phyloP scores from a whole-genome alignment of 2,888 invertebrate species.

The Sisyra terminalis region DNA sequence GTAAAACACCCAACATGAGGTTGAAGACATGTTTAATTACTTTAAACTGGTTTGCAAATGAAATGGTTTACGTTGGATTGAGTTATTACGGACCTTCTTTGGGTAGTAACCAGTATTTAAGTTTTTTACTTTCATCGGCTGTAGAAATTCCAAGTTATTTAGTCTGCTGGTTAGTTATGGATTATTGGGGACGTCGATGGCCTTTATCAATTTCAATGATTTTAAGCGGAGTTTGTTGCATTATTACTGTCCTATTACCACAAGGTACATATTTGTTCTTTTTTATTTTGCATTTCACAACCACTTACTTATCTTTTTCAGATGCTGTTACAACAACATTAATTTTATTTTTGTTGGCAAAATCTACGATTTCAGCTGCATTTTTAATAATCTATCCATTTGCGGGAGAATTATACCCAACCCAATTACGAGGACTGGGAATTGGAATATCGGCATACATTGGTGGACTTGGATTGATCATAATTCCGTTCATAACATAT shows the following conservation, averaged over 20 bases:
- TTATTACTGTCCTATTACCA: constrained; percentile 69
- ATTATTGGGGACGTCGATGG: constrained; percentile 75
- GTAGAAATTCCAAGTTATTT: constrained; percentile 84
- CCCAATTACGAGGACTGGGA: constrained; percentile 73
- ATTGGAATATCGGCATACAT: constrained; percentile 85
- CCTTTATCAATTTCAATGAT: constrained; percentile 76
- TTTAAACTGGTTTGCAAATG: constrained; percentile 82
- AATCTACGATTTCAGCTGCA: constrained; percentile 79
- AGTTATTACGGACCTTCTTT: constrained; percentile 84
- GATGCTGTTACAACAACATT: constrained; percentile 61
- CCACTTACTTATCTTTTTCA: constrained; percentile 21
- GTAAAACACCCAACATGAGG: constrained; percentile 75
- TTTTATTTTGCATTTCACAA: constrained; percentile 19
- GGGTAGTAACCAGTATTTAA: constrained; percentile 75
- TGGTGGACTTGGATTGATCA: constrained; percentile 72
- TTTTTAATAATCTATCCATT: constrained; percentile 87
- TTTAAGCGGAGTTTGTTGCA: constrained; percentile 68
- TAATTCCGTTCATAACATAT: constrained; percentile 83
- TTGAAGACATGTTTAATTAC: constrained; percentile 75
- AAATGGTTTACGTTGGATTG: constrained; percentile 81
- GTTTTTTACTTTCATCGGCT: constrained; percentile 71
- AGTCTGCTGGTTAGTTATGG: constrained; percentile 78
- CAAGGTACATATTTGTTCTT: constrained; percentile 33
- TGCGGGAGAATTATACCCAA: constrained; percentile 83
- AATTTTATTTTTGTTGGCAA: constrained; percentile 62